phyloP scores from a whole-genome alignment of 2,888 invertebrate species.

The Eristalis tenax region DNA sequence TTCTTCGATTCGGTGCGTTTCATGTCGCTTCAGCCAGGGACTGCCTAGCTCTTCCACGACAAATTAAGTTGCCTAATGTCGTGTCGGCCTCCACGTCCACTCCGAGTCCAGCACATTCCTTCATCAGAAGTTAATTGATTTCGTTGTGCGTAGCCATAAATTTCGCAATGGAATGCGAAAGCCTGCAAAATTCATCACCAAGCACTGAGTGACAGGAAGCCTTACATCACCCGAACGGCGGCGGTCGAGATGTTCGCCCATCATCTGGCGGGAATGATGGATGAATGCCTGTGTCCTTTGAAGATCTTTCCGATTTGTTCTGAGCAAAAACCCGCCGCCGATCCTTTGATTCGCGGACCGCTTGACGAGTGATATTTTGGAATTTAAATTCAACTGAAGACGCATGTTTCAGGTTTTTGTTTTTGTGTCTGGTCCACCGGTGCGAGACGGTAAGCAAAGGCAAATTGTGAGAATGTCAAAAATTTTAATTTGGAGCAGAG shows the following conservation, averaged over 20 bases:
- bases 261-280: constrained; percentile 62
- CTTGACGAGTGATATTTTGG: constrained; percentile 48
- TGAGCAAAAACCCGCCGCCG: background rate
- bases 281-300: constrained; percentile 42
- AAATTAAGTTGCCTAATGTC: constrained; percentile 42
- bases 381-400: constrained; percentile 59
- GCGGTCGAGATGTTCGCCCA: constrained; percentile 8
- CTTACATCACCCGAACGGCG: background rate
- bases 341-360: background rate
- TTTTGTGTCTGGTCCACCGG: constrained; percentile 21
- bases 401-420: background rate
- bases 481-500: constrained; percentile 11
- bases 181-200: constrained; percentile 63
- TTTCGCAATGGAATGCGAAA: constrained; percentile 42
- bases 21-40: background rate
- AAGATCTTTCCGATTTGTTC: constrained; percentile 16
- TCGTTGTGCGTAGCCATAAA: constrained; percentile 29
- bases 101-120: background rate
- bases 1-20: constrained; percentile 31
- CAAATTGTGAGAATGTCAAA: constrained; percentile 13
- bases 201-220: constrained; percentile 16
- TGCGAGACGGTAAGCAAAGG: background rate
- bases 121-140: constrained; percentile 58
- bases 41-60: constrained; percentile 22
- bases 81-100: background rate